Percentiles rank a stretch among this genome's conserved stretches.
Evolutionary conservation across 2,113 vertebrate species (phyloP).

Genomic region (Plestiodon gilberti): DNA sequence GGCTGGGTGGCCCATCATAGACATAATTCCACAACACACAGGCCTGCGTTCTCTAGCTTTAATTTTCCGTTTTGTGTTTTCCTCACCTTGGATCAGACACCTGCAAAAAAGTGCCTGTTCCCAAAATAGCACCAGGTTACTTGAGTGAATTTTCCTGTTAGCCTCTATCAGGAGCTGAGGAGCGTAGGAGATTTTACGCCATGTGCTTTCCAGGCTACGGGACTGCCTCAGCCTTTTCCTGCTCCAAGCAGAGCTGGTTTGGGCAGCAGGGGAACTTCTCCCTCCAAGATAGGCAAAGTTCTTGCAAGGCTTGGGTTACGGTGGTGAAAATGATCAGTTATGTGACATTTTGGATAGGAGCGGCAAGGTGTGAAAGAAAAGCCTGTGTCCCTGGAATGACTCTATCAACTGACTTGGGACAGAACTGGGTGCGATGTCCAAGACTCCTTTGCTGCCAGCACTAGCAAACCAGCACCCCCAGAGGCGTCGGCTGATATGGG

Average conservation of each 20-base stretch:
- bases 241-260: not conserved
- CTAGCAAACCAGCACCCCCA: too few relatives aligned
- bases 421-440: not conserved
- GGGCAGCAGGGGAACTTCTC: constrained; percentile 29
- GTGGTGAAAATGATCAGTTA: constrained; percentile 69
- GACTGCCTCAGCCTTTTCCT: not conserved
- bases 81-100: not conserved
- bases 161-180: not conserved
- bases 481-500: too few relatives aligned
- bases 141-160: not conserved
- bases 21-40: not conserved
- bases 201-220: not conserved
- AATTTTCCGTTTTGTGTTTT: too few relatives aligned
- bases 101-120: not conserved
- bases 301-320: constrained; percentile 61
- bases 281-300: constrained; percentile 36
- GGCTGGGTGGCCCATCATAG: too few relatives aligned
- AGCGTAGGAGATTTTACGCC: not conserved
- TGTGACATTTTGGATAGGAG: constrained; percentile 54
- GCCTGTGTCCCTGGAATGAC: not conserved
- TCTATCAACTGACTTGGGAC: not conserved
- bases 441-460: too few relatives aligned
- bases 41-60: too few relatives aligned
- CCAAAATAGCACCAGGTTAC: not conserved
- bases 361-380: constrained; percentile 66